phyloP scores from a whole-genome alignment of 2,888 invertebrate species.

The Nomada fucata region DNA sequence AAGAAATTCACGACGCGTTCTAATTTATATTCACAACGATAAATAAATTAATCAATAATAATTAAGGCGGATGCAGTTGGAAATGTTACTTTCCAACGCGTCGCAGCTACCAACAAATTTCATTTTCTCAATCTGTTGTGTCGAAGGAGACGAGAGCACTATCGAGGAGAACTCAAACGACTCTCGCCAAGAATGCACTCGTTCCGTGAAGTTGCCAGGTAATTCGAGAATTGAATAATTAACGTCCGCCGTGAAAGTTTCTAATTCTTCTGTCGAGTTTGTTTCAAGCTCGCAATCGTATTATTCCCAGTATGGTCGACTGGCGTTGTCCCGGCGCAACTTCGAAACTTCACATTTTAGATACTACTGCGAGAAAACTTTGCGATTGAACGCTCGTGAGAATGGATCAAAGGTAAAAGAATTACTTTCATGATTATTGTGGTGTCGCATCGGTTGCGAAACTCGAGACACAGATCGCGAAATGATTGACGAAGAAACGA shows the following conservation, averaged over 20 bases:
- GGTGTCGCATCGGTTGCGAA: too few relatives aligned
- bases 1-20: too few relatives aligned
- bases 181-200: background rate
- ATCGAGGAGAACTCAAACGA: background rate
- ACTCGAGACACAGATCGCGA: too few relatives aligned
- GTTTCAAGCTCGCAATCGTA: background rate
- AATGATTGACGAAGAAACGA: too few relatives aligned
- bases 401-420: background rate
- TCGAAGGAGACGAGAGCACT: too few relatives aligned
- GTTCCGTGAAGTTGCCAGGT: background rate
- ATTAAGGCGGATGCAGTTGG: too few relatives aligned
- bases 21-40: too few relatives aligned
- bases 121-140: background rate
- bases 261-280: background rate
- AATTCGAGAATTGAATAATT: constrained; percentile 28
- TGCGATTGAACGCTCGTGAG: background rate
- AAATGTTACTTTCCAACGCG: background rate
- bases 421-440: too few relatives aligned
- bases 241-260: constrained; percentile 3
- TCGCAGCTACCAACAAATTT: background rate
- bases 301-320: background rate
- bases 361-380: background rate
- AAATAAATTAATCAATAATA: too few relatives aligned
- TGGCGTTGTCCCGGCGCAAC: background rate
- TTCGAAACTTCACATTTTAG: background rate